Evolutionary conservation across 2,113 vertebrate species (phyloP).

Genomic region (Malurus melanocephalus): DNA sequence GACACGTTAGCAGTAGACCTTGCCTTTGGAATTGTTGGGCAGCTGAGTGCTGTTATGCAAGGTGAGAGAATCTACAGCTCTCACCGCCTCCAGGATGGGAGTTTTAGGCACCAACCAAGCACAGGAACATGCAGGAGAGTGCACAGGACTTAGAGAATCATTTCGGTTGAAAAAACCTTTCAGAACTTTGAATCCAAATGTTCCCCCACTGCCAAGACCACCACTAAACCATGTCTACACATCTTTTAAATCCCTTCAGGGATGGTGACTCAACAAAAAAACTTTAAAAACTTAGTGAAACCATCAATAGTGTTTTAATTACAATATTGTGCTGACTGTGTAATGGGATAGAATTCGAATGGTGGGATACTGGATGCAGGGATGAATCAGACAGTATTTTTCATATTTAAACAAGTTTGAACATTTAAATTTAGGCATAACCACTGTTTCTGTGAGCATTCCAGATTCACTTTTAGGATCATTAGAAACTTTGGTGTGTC

Average conservation of each 20-base stretch:
- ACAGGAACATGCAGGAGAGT: accelerated
- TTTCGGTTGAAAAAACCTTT: not conserved
- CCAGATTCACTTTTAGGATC: not conserved
- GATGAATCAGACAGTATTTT: not conserved
- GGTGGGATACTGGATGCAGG: not conserved
- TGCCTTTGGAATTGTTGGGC: not conserved
- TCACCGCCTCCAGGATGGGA: not conserved
- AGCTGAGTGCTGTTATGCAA: accelerated
- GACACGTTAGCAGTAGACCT: not conserved
- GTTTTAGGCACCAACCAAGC: not conserved
- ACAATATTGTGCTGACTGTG: not conserved
- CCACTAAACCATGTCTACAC: not conserved
- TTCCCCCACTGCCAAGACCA: not conserved
- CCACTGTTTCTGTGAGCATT: not conserved
- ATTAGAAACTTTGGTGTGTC: not conserved
- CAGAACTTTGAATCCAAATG: not conserved
- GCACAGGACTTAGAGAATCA: not conserved
- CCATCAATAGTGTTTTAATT: not conserved
- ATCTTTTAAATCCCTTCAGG: not conserved
- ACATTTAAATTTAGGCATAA: not conserved
- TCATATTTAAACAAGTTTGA: not conserved
- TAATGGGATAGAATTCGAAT: not conserved
- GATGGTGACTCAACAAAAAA: not conserved
- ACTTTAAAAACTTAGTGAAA: not conserved
- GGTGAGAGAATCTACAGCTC: not conserved